Conservation (phyloP, 2,113 vertebrate species). For the Labrus mixtus region DNA sequence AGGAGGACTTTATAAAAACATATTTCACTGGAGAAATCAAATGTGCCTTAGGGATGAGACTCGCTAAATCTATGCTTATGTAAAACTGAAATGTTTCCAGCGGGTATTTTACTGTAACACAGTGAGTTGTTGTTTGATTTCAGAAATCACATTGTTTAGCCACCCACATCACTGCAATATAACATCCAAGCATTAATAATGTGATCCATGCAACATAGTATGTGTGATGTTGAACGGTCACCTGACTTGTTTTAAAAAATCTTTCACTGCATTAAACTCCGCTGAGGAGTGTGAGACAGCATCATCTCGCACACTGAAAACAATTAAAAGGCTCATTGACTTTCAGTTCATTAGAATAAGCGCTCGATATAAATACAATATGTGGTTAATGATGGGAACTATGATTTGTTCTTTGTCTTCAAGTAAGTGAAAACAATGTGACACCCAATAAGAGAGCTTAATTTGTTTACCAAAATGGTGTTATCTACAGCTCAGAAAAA, state of each 20-base stretch:
- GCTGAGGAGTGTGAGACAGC: neutral
- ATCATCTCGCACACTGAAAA: conserved; percentile 40
- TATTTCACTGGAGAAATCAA: conserved; percentile 25
- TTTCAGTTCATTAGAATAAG: conserved; percentile 54
- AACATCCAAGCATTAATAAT: neutral
- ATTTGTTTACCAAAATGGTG: conserved; percentile 56
- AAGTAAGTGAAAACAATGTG: conserved; percentile 23
- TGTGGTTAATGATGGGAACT: conserved; percentile 21
- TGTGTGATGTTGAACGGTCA: neutral
- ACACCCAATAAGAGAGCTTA: conserved; percentile 16
- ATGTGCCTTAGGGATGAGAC: conserved; percentile 15
- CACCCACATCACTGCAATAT: conserved; percentile 3
- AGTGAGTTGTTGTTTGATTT: neutral
- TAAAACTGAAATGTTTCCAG: conserved; percentile 30
- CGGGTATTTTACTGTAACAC: conserved; percentile 15
- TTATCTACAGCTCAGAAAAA: conserved; percentile 42
- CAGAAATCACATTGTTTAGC: conserved; percentile 11
- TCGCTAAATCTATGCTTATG: neutral
- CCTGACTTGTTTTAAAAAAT: conserved; percentile 12
- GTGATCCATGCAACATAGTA: neutral
- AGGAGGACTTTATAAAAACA: conserved; percentile 33
- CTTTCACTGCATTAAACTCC: conserved; percentile 17
- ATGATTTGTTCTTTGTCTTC: neutral
- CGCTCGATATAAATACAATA: conserved; percentile 54
- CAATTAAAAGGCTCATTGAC: conserved; percentile 69